Base-by-base conservation (phyloP, 2,113 vertebrate species). In the Nothocercus nigrocapillus region DNA sequence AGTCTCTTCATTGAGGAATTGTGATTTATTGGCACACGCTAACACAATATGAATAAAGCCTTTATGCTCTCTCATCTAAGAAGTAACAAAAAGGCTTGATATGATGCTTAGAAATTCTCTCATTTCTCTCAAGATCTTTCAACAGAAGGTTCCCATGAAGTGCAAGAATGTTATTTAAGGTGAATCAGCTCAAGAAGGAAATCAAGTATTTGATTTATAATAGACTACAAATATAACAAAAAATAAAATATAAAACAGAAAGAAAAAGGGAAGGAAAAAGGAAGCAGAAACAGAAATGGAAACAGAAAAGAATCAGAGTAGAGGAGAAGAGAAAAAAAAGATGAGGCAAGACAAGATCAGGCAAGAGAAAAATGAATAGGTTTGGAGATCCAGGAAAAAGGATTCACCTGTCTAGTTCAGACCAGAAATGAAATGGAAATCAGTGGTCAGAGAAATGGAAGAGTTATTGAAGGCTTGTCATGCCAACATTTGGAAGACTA, bases 11-110 rank as follows among this genome's bases (percentile, higher is more conserved):
- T 63, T 97, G 89, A 96, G 84, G 27, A 79, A 15, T 14, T 53
- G 40, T 19, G 47, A 66, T 91, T 91, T 80, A 25, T 20, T 73
- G 47, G 15, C 75, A 88, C 20, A 79, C 12, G 24, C 25, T 1
- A 90, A 47, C 47, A 84, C 34, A 87, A 93, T 85, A 94, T 95
- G 91, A 96, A 95, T 95, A 91, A 94, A 94, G 93, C 7, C 91
- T 95, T 96, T 95, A 89, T 97, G 67, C 16, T 80, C 95, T 73
- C 49, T 66, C 32, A 85, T 88, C 67, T 74, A 32, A 91, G 72
- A 85, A 36, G 32, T 28, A 85, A 69, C 44, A 40, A 30, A 82
- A 69, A 74, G 44, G 54, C 67, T 91, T 9, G 13, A 54, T 74
- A 70, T 18, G 36, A 45, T 85, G 59, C n/a, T 84, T 44, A 62